Conservation (phyloP, 2,888 invertebrate genomes). For the Patella ulyssiponensis region DNA sequence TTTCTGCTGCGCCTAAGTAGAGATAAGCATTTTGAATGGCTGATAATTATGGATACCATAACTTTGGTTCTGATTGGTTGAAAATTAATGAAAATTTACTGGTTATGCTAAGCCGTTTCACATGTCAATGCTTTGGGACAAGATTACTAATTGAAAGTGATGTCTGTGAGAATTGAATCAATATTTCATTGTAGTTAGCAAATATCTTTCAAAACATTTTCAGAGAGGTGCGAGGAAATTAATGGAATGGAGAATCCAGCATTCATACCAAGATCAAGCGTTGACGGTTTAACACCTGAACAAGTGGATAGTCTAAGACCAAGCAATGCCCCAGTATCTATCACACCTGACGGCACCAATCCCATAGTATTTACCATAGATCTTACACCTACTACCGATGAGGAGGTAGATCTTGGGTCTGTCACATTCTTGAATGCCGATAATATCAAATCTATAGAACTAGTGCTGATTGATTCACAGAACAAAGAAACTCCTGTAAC, state of each 20-base stretch:
- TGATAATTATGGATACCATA: no score
- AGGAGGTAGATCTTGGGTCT: neutral
- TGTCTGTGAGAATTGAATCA: no score
- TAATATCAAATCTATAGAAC: neutral
- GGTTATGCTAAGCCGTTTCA: no score
- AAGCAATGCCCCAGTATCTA: neutral
- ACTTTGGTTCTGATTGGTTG: no score
- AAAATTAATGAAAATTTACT: no score
- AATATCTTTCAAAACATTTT: neutral
- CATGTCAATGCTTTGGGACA: no score
- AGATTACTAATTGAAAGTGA: no score
- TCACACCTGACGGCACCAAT: neutral
- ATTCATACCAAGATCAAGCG: neutral
- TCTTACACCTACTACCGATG: neutral
- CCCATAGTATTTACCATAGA: neutral
- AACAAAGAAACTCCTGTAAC: neutral
- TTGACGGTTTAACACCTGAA: neutral
- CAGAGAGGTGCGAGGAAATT: neutral
- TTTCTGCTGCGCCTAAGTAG: no score
- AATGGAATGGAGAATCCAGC: neutral
- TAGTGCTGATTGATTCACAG: neutral
- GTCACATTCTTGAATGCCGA: neutral
- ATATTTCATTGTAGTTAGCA: no score
- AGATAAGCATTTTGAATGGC: no score
- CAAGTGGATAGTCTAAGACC: neutral